Evolutionary conservation across 1,140 invertebrate genomes (phyloP), one percentile per base, ranked within the genome.

Genomic region (Brachionus rotundiformis): DNA sequence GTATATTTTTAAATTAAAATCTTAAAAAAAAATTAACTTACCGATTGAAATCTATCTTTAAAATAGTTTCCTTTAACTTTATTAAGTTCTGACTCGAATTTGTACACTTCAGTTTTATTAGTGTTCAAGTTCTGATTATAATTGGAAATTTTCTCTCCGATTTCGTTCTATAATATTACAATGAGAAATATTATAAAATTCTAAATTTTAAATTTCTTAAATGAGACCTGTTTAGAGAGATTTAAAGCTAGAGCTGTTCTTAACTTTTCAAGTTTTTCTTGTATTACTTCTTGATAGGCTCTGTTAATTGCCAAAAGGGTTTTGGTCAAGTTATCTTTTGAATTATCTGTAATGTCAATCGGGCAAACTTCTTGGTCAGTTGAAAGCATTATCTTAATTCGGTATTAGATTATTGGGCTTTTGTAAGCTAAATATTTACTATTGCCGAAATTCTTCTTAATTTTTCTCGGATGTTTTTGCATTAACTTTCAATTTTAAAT

Each of bases 11-110:
- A 49, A 49, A 77, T 44, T 41, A 8, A 54, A 54, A 77, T n/a
- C n/a, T 4, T 54, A 47, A 33, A 29, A 59, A 59, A n/a, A 10
- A 29, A 16, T 29, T 2, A 33, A 77, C 23, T 39, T 63, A 79
- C 76, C 3, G 76, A 79, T 36, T 79, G 47, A 63, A 59, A 79
- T 10, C 76, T n/a, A 31, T 79, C 76, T 59, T 63, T 79, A n/a
- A 61, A 79, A 54, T 79, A 79, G 25, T 25, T 79, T n/a, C 76
- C 76, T 25, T 79, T 79, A 5, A 79, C 59, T 16, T 79, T 79
- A 19, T 19, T 63, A 0, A 79, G 11, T n/a, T 79, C 76, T 23
- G 11, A 8, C 13, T 79, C 76, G 13, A 73, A 79, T 59, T 79
- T 79, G 27, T 23, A 27, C 8, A 8, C 19, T 10, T 79, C 76